phyloP scores from a whole-genome alignment of 2,797 vertebrate genomes.

The Xiphophorus birchmanni region DNA sequence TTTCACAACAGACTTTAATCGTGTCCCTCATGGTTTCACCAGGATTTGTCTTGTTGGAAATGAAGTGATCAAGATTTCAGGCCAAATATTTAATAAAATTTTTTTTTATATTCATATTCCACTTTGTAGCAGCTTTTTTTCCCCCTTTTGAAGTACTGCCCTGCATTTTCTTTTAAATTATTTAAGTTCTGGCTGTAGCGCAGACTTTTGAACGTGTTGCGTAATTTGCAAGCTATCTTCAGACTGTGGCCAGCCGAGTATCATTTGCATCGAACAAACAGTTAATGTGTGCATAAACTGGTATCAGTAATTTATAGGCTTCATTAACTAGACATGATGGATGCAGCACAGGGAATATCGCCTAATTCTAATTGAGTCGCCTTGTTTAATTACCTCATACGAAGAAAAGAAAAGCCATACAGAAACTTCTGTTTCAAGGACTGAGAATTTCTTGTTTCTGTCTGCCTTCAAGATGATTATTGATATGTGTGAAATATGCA shows the following conservation, averaged over 20 bases:
- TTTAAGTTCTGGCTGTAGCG: not conserved
- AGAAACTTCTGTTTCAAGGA: not conserved
- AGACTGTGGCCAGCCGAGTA: not conserved
- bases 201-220: not conserved
- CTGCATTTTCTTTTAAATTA: slow-evolving; percentile 2
- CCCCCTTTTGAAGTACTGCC: not conserved
- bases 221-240: not conserved
- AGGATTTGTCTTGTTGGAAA: not conserved
- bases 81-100: not conserved
- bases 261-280: not conserved
- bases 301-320: not conserved
- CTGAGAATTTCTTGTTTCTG: not conserved
- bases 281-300: no score
- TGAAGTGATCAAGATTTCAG: not conserved
- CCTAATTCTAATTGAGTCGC: not conserved
- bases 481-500: not conserved
- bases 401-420: not conserved
- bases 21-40: not conserved
- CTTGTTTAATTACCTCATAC: not conserved
- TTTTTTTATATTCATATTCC: not conserved
- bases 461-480: not conserved
- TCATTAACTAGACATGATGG: not conserved
- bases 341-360: not conserved
- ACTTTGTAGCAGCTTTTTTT: not conserved
- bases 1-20: not conserved